Conservation (phyloP, 2,113 vertebrate genomes). For the Crotalus tigris region DNA sequence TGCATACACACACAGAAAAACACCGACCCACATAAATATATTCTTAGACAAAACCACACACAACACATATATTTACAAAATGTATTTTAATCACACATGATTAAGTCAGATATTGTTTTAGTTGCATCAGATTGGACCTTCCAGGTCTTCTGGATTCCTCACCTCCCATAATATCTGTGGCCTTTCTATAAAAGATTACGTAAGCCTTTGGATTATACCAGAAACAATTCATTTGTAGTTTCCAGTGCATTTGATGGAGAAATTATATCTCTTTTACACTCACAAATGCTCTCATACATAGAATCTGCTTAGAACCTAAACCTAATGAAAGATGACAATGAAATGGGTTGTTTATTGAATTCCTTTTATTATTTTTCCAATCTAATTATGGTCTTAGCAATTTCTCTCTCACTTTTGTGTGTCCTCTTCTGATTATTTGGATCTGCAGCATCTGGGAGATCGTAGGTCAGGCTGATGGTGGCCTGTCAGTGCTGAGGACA, state of each 20-base stretch:
- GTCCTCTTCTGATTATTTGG: background rate
- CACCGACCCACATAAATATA: background rate
- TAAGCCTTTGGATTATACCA: background rate
- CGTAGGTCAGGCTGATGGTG: constrained; percentile 88
- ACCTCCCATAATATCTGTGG: background rate
- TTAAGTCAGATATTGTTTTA: background rate
- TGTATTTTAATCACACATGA: background rate
- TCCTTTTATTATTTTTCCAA: constrained; percentile 16
- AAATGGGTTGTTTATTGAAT: constrained; percentile 19
- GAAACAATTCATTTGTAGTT: background rate
- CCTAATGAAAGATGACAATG: background rate
- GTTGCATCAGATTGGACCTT: background rate
- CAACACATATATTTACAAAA: background rate
- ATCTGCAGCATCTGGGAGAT: constrained; percentile 89
- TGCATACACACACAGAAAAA: background rate
- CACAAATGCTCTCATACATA: background rate
- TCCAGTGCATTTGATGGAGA: background rate
- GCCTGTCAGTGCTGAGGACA: constrained; percentile 89
- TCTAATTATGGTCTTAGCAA: fast-evolving
- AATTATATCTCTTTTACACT: background rate
- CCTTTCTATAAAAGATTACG: background rate
- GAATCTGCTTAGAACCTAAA: background rate
- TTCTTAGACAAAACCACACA: background rate
- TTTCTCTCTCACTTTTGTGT: background rate
- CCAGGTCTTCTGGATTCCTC: background rate